These are phyloP conservation scores for Drosophila repleta DNA, from an alignment of 1,140 invertebrate species.

Conservation along the genomic window DNA sequence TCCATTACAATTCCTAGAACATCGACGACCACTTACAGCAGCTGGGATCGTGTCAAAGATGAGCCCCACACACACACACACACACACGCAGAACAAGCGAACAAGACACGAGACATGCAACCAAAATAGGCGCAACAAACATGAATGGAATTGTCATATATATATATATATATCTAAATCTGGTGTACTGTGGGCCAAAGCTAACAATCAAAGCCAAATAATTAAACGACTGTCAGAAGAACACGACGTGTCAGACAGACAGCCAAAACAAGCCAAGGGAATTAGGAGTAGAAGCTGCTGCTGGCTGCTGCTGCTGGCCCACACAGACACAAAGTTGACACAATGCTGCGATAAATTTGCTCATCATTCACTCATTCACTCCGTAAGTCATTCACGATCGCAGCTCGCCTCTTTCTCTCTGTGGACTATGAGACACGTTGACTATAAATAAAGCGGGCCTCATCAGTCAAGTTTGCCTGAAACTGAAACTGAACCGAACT, in stretches of 20 bases:
- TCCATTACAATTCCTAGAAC: background rate
- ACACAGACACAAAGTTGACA: conserved; percentile 72
- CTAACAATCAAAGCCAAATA: conserved; percentile 73
- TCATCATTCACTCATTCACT: conserved; percentile 81
- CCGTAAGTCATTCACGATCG: conserved; percentile 77
- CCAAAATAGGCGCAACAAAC: conserved; percentile 50
- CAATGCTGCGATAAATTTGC: conserved; percentile 82
- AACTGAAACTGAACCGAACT: background rate
- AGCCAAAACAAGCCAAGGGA: conserved; percentile 31
- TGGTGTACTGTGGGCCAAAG: conserved; percentile 35
- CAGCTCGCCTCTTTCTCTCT: background rate
- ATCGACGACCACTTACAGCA: conserved; percentile 38
- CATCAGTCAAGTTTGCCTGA: conserved; percentile 59
- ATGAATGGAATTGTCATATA: conserved; percentile 65
- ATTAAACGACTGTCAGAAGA: conserved; percentile 82
- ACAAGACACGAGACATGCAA: conserved; percentile 45
- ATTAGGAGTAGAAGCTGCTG: conserved; percentile 3
- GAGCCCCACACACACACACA: conserved; percentile 41
- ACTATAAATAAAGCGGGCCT: conserved; percentile 75
- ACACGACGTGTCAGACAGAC: conserved; percentile 50
- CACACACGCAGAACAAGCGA: conserved; percentile 9
- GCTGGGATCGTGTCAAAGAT: conserved; percentile 66
- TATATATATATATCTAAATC: conserved; percentile 13
- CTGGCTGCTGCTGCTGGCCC: conserved; percentile 41
- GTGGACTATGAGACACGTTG: conserved; percentile 1